A percentile compares a stretch with the other conserved stretches of the same genome.
Evolutionary conservation across 2,888 invertebrate genomes (phyloP).

Genomic region (Caenorhabditis sp.): DNA sequence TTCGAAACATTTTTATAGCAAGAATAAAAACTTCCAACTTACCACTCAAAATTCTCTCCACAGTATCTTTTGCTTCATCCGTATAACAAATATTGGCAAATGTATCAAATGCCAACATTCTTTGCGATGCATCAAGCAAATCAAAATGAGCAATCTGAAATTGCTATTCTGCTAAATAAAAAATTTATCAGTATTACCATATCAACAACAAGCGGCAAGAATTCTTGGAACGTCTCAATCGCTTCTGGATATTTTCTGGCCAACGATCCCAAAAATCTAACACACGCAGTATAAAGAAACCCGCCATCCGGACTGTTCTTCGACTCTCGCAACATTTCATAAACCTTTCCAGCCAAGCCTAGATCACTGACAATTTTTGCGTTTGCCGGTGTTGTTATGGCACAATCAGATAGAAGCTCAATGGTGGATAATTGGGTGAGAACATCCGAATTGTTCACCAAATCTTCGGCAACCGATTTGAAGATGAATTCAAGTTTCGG

Average conservation of each 20-base stretch:
- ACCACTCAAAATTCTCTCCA: conserved; percentile 19
- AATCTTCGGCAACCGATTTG: background rate
- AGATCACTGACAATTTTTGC: conserved; percentile 13
- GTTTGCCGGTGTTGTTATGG: conserved; percentile 12
- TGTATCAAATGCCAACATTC: conserved; percentile 40
- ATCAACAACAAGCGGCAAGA: conserved; percentile 20
- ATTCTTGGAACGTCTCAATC: conserved; percentile 29
- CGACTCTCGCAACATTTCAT: conserved; percentile 18
- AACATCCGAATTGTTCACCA: conserved; percentile 7
- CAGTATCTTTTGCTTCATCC: conserved; percentile 20
- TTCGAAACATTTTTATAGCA: background rate
- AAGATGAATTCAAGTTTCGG: background rate
- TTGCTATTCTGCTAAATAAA: too few relatives aligned
- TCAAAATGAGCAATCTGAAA: conserved; percentile 34
- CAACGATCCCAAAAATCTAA: conserved; percentile 40
- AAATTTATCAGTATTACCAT: conserved; percentile 9
- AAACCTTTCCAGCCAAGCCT: conserved; percentile 23
- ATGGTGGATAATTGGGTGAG: conserved; percentile 28
- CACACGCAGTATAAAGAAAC: conserved; percentile 29
- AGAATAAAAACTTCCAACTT: background rate
- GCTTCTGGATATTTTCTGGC: conserved; percentile 38
- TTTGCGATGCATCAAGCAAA: conserved; percentile 22
- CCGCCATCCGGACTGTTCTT: conserved; percentile 21
- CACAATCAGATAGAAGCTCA: conserved; percentile 19
- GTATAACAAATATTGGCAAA: conserved; percentile 40